These are phyloP conservation scores for Cyprinus carpio DNA, from an alignment of 2,113 vertebrate species.

Conservation along the genomic window DNA sequence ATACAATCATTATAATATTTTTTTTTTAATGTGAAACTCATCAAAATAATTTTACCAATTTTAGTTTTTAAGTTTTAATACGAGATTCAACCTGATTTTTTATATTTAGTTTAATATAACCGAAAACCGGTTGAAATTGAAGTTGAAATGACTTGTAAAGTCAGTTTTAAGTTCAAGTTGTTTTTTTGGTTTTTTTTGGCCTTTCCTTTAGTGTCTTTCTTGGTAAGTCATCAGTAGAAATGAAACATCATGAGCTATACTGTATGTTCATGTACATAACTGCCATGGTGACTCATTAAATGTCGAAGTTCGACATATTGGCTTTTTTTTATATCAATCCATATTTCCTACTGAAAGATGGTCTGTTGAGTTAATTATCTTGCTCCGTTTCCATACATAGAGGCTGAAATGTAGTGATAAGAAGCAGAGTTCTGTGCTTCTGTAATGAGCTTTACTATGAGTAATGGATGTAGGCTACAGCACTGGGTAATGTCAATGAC, in stretches of 20 bases:
- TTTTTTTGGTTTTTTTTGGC: not conserved
- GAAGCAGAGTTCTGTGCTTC: constrained; percentile 50
- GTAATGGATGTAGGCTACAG: constrained; percentile 53
- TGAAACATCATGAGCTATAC: constrained; percentile 38
- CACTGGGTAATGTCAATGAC: constrained; percentile 57
- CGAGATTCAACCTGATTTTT: too few species aligned
- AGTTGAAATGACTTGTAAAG: too few species aligned
- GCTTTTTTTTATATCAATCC: constrained; percentile 54
- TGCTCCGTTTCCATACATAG: constrained; percentile 56
- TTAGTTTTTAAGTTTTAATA: too few species aligned
- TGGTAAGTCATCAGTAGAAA: constrained; percentile 1
- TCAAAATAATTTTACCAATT: too few species aligned
- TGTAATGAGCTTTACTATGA: constrained; percentile 61
- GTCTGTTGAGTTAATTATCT: constrained; percentile 59
- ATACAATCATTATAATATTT: too few species aligned
- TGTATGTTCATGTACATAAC: constrained; percentile 40
- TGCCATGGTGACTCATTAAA: constrained; percentile 47
- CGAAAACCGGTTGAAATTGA: too few species aligned
- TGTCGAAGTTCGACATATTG: constrained; percentile 23
- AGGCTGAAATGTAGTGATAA: constrained; percentile 57
- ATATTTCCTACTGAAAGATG: constrained; percentile 58
- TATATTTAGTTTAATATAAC: too few species aligned
- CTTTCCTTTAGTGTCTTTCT: not conserved
- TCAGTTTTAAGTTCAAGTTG: too few species aligned
- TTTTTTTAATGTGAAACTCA: too few species aligned